These are phyloP conservation scores for Phanerotoma sp. DNA, from an alignment of 2,888 invertebrate species.

Conservation along the genomic window DNA sequence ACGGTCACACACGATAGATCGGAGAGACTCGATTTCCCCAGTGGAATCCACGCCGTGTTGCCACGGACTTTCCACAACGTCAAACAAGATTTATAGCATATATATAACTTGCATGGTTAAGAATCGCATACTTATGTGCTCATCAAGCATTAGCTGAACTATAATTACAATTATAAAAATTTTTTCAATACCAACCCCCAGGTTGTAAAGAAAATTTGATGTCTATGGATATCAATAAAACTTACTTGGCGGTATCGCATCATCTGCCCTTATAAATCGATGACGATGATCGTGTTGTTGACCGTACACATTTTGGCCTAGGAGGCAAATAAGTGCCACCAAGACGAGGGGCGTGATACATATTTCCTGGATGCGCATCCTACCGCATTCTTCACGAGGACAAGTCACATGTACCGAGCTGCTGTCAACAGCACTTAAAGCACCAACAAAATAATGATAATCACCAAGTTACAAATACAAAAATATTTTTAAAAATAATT, in stretches of 20 bases:
- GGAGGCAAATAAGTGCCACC: slow-evolving; percentile 39
- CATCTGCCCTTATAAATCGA: not conserved
- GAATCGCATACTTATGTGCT: not conserved
- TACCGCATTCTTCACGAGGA: slow-evolving; percentile 46
- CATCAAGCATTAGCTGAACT: not conserved
- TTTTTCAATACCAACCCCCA: too few species aligned
- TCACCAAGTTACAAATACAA: not conserved
- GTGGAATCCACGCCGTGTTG: slow-evolving; percentile 32
- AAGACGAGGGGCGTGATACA: slow-evolving; percentile 40
- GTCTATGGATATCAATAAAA: too few species aligned
- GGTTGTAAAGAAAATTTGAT: too few species aligned
- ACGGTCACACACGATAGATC: not conserved
- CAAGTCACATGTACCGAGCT: slow-evolving; percentile 11
- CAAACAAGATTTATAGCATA: slow-evolving; percentile 20
- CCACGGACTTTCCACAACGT: slow-evolving; percentile 26
- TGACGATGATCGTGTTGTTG: not conserved
- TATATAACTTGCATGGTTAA: not conserved
- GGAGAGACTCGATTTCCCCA: slow-evolving; percentile 39
- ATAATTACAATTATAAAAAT: too few species aligned
- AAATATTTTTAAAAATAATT: too few species aligned
- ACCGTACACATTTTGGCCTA: slow-evolving; percentile 24
- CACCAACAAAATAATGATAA: not conserved
- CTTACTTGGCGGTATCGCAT: too few species aligned
- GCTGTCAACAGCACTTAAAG: not conserved
- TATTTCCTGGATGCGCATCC: slow-evolving; percentile 47